Evolutionary conservation across 2,797 vertebrate genomes (phyloP), one percentile per base, ranked within the genome.

Genomic region (Carapus acus): DNA sequence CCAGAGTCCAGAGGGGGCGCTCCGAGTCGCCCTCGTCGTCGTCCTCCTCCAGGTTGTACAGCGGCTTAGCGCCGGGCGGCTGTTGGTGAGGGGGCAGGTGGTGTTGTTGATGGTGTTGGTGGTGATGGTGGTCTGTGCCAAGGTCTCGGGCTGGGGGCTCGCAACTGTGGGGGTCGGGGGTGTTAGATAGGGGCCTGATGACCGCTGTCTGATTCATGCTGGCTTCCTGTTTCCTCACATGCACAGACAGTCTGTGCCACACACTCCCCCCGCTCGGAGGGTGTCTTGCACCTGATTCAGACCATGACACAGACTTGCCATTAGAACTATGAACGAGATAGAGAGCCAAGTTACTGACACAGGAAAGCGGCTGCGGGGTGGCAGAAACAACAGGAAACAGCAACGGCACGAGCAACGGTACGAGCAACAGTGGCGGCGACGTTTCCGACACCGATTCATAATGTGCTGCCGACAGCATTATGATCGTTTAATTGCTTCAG

Each of bases 251-350:
- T 91, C 94, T 95, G 88, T 97, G 94, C 94, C 96, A 98, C 83
- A 90, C 91, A 83, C 93, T 94, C 86, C 94, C 92, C 67, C 91
- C 95, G 80, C 89, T 94, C 86, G 91, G 89, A 88, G 89, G 91
- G 89, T 94, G 91, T 90, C 91, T 93, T 92, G 94, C 90, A 93
- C 96, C 94, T 94, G 94, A 92, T 94, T 98, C 96, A 96, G 94
- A 98, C 96, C 94, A 98, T 92, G 94, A 98, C 92, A 98, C 93
- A 96, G 94, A 98, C 94, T 98, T 98, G 91, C 96, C 96, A 90
- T 98, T 99, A 94, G 94, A 97, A 96, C 96, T 98, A 94, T 87
- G 89, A 93, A 96, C 85, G 92, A 94, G 91, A 97, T 90, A 97
- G 91, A 99, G 89, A 96, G 80, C 85, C 73, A 77, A 90, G 84